Evolutionary conservation across 2,797 vertebrate species (phyloP), one percentile per base, ranked within the genome.

Genomic region (Borostomias antarcticus): DNA sequence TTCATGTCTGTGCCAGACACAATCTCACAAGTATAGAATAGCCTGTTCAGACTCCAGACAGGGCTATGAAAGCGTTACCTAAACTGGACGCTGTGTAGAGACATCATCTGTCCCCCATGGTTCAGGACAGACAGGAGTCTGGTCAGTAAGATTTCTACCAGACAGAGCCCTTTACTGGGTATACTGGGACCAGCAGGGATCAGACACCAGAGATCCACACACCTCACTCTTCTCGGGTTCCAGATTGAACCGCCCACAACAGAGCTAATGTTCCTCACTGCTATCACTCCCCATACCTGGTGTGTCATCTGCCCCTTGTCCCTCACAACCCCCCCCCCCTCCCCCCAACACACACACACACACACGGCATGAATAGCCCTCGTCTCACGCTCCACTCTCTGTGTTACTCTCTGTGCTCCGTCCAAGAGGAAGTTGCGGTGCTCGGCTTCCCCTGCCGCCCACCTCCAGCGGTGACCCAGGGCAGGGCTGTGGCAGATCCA

Each of bases 401-500:
- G 3, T 15, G 40, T 4, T 17, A 15, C 40, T 6, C 40, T 45
- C 40, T 45, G 40, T 45, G 40, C n/a, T 45, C n/a, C n/a, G n/a
- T 45, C 40, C 40, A n/a, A 45, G 40, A 43, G 13, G n/a, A 45
- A 45, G 40, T 6, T 45, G 4, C 40, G n/a, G n/a, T n/a, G n/a
- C n/a, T 17, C 40, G 4, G n/a, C 40, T 45, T 45, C 40, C 15
- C 15, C 37, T 43, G 21, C 23, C 57, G 37, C 57, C 6, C 30
- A 9, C 58, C 58, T 9, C 76, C 80, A 62, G 19, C 9, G 10
- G 45, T 84, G 69, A 87, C 76, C 75, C 54, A 62, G 13, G 67
- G 62, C 65, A 86, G 78, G 82, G 86, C 84, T 85, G 78, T 77
- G 81, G 80, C 75, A 84, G 82, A 87, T 86, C 70, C 11, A 35